Evolutionary conservation across 2,113 vertebrate species (phyloP).

Genomic region (Spilogale gracilis): DNA sequence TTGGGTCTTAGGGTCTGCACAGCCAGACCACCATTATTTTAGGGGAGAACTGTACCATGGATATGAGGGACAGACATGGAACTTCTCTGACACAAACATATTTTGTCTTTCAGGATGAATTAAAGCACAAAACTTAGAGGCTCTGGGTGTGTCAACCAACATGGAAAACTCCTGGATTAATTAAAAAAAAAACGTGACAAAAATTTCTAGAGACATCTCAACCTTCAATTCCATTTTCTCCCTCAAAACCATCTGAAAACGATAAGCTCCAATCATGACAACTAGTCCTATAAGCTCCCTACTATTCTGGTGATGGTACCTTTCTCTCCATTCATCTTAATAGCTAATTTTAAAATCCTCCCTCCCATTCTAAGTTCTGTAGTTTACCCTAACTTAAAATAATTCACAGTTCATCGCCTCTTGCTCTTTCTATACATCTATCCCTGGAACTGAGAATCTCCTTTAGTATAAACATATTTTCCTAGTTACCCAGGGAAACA

Average conservation of each 20-base stretch:
- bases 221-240: not conserved
- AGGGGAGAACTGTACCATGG: not conserved
- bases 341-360: not conserved
- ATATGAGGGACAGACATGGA: not conserved
- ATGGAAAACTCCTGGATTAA: not conserved
- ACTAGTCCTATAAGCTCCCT: no score
- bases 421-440: not conserved
- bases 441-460: not conserved
- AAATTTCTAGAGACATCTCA: not conserved
- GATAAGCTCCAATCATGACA: not conserved
- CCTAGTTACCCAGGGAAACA: slow-evolving; percentile 13
- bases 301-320: not conserved
- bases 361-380: not conserved
- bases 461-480: not conserved
- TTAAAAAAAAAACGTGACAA: not conserved
- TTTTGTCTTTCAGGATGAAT: slow-evolving; percentile 45
- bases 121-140: not conserved
- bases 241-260: not conserved
- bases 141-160: not conserved
- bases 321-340: not conserved
- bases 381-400: not conserved
- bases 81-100: not conserved
- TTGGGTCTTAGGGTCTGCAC: not conserved
- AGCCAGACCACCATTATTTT: not conserved
- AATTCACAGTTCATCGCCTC: not conserved